These are phyloP conservation scores for Chymomyza caudatula DNA, from an alignment of 2,888 invertebrate genomes.

Conservation along the genomic window DNA sequence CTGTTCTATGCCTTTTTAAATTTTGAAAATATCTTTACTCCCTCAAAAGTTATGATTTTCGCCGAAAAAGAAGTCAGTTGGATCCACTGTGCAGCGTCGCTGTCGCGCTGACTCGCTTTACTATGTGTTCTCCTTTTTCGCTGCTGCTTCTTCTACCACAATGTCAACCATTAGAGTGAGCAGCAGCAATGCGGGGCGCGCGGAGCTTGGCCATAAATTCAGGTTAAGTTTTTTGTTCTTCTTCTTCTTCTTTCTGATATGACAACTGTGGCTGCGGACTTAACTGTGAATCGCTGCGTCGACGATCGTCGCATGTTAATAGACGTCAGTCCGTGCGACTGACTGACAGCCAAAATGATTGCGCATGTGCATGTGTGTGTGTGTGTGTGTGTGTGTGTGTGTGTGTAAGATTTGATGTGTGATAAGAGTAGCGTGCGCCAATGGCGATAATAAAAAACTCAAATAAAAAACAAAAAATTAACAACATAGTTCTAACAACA, in stretches of 20 bases:
- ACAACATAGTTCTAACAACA: conserved; percentile 48
- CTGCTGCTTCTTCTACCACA: conserved; percentile 20
- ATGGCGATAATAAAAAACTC: conserved; percentile 55
- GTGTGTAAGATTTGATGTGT: conserved; percentile 11
- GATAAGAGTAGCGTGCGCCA: conserved; percentile 45
- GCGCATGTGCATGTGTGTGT: background rate
- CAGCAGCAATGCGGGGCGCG: background rate
- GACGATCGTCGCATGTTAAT: conserved; percentile 42
- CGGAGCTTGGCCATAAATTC: conserved; percentile 32
- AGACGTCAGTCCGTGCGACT: conserved; percentile 13
- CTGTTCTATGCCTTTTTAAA: too few species aligned
- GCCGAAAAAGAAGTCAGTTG: too few species aligned
- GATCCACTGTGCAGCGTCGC: background rate
- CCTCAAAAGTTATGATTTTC: too few species aligned
- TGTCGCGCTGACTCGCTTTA: background rate
- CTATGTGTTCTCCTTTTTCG: background rate
- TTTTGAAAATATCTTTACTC: too few species aligned
- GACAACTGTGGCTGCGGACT: background rate
- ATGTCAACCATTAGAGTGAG: conserved; percentile 51
- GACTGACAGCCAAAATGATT: conserved; percentile 1
- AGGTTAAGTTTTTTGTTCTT: conserved; percentile 58
- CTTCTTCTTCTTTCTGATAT: conserved; percentile 15
- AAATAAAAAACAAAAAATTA: conserved; percentile 56
- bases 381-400: background rate
- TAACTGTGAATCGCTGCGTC: conserved; percentile 1